Conservation (phyloP, 1,140 invertebrate genomes). For the Cydia fagiglandana region DNA sequence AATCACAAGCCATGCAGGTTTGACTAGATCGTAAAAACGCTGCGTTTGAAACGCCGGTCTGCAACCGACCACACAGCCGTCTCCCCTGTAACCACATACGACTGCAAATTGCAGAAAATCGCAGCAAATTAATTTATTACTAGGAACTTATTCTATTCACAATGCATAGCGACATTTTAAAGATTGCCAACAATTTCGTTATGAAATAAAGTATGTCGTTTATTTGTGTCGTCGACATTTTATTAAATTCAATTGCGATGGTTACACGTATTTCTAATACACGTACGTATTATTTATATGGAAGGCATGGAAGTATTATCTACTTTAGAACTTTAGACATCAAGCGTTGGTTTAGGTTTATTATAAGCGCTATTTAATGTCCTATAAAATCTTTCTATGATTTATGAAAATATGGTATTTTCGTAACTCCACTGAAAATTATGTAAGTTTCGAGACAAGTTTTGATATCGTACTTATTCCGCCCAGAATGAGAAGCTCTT, state of each 20-base stretch:
- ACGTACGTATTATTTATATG: background rate
- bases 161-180: constrained; percentile 23
- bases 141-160: constrained; percentile 19
- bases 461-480: background rate
- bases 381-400: no score
- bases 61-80: background rate
- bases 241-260: background rate
- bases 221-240: background rate
- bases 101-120: constrained; percentile 20
- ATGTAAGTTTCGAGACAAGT: no score
- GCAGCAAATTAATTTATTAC: constrained; percentile 23
- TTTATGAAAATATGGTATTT: no score
- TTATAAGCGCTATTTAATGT: no score
- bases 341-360: background rate
- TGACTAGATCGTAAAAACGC: background rate
- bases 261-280: background rate
- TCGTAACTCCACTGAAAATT: no score
- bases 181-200: constrained; percentile 14
- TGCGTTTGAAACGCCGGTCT: constrained; percentile 11
- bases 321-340: background rate
- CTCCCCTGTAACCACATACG: constrained; percentile 16
- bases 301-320: background rate
- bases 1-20: background rate
- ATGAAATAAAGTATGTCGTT: constrained; percentile 10
- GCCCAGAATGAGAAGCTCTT: background rate